A percentile compares a stretch with the other conserved stretches of the same genome.
Evolutionary conservation across 2,888 invertebrate species (phyloP).

Genomic region (Nudaria mundana): DNA sequence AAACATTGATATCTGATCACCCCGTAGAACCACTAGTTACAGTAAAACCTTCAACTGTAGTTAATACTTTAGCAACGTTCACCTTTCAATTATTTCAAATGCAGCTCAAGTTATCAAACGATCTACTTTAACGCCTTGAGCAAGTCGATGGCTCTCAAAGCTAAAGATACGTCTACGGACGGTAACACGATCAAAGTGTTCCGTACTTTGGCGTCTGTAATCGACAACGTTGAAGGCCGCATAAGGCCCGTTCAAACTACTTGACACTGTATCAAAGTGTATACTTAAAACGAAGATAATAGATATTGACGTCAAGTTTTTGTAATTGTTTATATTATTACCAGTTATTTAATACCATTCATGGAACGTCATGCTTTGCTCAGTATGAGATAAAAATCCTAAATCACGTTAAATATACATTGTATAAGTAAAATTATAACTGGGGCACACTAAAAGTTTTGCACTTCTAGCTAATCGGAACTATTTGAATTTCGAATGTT

Average conservation of each 20-base stretch:
- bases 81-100: slow-evolving; percentile 26
- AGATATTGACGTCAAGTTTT: too few species aligned
- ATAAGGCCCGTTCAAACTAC: slow-evolving; percentile 3
- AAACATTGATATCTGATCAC: too few species aligned
- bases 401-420: too few species aligned
- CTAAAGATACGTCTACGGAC: slow-evolving; percentile 41
- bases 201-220: slow-evolving; percentile 41
- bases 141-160: slow-evolving; percentile 47
- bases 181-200: slow-evolving; percentile 58
- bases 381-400: too few species aligned
- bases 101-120: slow-evolving; percentile 41
- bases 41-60: neutral
- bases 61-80: neutral
- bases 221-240: slow-evolving; percentile 40
- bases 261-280: neutral
- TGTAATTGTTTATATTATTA: too few species aligned
- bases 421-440: too few species aligned
- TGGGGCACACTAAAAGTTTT: too few species aligned
- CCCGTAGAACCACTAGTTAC: too few species aligned
- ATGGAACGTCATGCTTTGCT: too few species aligned
- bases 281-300: neutral
- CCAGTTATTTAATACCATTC: too few species aligned
- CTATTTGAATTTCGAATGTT: too few species aligned
- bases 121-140: slow-evolving; percentile 37
- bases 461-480: too few species aligned